Evolutionary conservation across 2,113 vertebrate genomes (phyloP), one percentile per base, ranked within the genome.

Genomic region (Crotophaga sulcirostris): DNA sequence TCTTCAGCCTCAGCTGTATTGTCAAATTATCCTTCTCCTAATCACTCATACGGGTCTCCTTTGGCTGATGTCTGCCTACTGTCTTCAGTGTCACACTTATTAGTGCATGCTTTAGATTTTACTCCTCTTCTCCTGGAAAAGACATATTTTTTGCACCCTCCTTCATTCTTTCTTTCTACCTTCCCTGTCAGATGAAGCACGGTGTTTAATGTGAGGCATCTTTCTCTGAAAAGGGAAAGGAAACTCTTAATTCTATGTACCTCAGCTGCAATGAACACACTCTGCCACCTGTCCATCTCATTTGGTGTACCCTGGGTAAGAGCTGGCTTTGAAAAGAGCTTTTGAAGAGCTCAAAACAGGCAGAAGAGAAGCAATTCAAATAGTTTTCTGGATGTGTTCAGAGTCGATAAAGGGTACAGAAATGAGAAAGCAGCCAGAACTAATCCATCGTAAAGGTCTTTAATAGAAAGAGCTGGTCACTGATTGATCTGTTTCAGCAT

Each of bases 251-350:
- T 24, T 82, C 40, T 17, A 13, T 60, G 21, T 5, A 26, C 19
- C 40, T 33, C 21, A 6, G 56, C 42, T 78, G 55, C 45, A 7
- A 18, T 0, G 1, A 4, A 3, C 28, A 5, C 4, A 9, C 12
- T 15, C 8, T 23, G 26, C 13, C 1, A 2, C 24, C 13, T 68
- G 64, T 16, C 16, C 52, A n/a, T 11, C 28, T 55, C 34, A 38
- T 4, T 19, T 38, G 33, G 2, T 54, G 24, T 38, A 25, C n/a
- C 38, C 23, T 40, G 6, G 4, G 24, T 12, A n/a, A 38, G 58
- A 51, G 11, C 34, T 23, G 38, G 10, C 36, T n/a, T 36, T 16
- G 23, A 7, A 54, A 49, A 47, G 34, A 56, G 8, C n/a, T 11
- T 11, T 44, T 1, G 5, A 58, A 33, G 20, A 33, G 26, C 25